phyloP scores from a whole-genome alignment of 2,797 vertebrate genomes.

The Coccyzus lansbergi region DNA sequence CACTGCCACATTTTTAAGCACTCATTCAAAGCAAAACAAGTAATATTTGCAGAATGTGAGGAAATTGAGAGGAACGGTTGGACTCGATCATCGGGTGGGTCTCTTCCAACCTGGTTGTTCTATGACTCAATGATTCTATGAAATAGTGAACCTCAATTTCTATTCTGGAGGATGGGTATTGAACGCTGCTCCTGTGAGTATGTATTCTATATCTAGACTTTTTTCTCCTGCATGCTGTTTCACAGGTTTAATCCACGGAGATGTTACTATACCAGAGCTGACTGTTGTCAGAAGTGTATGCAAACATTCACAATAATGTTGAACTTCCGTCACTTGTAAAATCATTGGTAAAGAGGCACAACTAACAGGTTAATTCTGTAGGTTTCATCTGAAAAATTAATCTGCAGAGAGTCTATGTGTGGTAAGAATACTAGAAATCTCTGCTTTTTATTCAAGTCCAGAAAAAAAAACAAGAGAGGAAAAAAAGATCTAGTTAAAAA shows the following conservation, averaged over 20 bases:
- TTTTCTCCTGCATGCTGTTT: not conserved
- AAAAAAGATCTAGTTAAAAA: not conserved
- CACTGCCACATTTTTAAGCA: not conserved
- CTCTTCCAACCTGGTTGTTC: too few species aligned
- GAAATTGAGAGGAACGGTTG: too few species aligned
- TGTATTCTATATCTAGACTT: not conserved
- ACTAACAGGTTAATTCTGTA: not conserved
- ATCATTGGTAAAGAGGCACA: not conserved
- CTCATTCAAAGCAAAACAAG: not conserved
- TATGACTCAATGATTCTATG: too few species aligned
- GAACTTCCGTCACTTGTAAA: not conserved
- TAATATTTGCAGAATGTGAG: not conserved
- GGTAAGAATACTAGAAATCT: not conserved
- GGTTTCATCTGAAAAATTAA: not conserved
- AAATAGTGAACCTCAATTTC: not conserved
- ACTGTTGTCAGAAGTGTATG: not conserved
- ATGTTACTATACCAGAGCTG: not conserved
- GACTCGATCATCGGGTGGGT: too few species aligned
- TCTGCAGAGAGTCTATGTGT: not conserved
- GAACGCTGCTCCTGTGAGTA: not conserved
- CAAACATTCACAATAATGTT: not conserved
- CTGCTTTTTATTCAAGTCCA: not conserved
- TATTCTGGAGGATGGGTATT: not conserved
- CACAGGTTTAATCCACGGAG: not conserved
- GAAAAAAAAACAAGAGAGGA: not conserved